Base-by-base conservation (phyloP, 2,113 vertebrate species). In the Brachyistius frenatus region DNA sequence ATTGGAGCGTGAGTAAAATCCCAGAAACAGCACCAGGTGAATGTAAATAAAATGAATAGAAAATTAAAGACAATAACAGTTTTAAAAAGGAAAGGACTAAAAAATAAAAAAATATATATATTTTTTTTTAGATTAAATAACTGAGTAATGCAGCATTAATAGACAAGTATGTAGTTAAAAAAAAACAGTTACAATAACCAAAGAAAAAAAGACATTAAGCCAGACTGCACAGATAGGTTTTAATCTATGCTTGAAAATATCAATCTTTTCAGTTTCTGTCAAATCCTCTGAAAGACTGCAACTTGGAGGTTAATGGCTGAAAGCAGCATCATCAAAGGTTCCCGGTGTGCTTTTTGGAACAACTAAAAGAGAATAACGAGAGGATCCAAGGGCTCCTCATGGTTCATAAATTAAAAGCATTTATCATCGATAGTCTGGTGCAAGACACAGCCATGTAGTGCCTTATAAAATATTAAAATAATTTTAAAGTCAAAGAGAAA, bases 381-480 rank as follows among this genome's bases (percentile, higher is more conserved):
- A 61, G 13, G 47, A 53, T 53, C 56, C 2, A 2, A 35, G 7
- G 50, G 30, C 31, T 37, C 36, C 3, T 58, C 32, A 47, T 68
- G 52, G 41, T 65, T 47, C 55, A 58, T 2, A 39, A 53, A 78
- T 65, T 65, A 52, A 63, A 65, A 69, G 47, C 39, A 68, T 66
- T 73, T 53, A 62, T 73, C 55, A 77, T 64, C 31, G 13, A 66
- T 32, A 47, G 10, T 62, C 46, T 60, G 14, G 33, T 41, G 33
- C 49, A 68, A 47, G 23, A n/a, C 47, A 66, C 47, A 15, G 39
- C 9, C 47, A 33, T 41, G 16, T 41, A 47, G 5, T 41, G 15
- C 8, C 35, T 68, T 33, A 69, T 64, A 57, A 64, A 66, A 53
- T 70, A 81, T 61, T 74, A 57, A 64, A 81, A 35, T 10, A 52